These are phyloP conservation scores for Thryonomys swinderianus DNA, from an alignment of 2,113 vertebrate species.

Conservation along the genomic window DNA sequence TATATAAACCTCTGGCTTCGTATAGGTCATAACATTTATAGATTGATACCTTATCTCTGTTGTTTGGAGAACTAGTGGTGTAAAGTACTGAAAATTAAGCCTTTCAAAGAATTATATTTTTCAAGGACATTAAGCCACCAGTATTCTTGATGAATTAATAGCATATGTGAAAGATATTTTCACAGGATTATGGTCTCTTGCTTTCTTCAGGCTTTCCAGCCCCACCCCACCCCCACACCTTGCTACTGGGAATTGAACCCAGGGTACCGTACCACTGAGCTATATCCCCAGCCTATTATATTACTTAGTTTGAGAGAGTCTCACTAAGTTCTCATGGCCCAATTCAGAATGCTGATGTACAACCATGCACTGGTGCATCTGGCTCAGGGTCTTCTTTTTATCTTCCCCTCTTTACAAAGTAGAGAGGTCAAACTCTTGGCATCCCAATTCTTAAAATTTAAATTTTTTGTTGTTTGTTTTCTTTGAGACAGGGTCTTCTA, in stretches of 20 bases:
- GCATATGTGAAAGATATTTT: constrained; percentile 31
- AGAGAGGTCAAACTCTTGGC: neutral
- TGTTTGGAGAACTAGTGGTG: constrained; percentile 25
- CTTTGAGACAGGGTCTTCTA: too few relatives aligned
- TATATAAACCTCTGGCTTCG: neutral
- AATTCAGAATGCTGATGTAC: neutral
- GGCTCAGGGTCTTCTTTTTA: neutral
- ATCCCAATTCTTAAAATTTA: constrained; percentile 22
- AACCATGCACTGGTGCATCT: neutral
- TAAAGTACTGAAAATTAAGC: neutral
- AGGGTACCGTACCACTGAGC: neutral
- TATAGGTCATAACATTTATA: constrained; percentile 45
- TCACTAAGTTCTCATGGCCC: neutral
- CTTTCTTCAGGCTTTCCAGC: neutral
- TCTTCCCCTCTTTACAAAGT: neutral
- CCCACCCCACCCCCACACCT: neutral
- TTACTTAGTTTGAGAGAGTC: neutral
- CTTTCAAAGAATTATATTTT: constrained; percentile 35
- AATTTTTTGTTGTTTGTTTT: neutral
- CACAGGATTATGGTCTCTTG: neutral
- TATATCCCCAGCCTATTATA: neutral
- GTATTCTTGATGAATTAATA: neutral
- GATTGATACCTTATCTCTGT: constrained; percentile 18
- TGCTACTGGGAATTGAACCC: neutral
- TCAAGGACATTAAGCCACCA: neutral